phyloP scores from a whole-genome alignment of 2,797 vertebrate genomes.

The Acipenser transmontanus region DNA sequence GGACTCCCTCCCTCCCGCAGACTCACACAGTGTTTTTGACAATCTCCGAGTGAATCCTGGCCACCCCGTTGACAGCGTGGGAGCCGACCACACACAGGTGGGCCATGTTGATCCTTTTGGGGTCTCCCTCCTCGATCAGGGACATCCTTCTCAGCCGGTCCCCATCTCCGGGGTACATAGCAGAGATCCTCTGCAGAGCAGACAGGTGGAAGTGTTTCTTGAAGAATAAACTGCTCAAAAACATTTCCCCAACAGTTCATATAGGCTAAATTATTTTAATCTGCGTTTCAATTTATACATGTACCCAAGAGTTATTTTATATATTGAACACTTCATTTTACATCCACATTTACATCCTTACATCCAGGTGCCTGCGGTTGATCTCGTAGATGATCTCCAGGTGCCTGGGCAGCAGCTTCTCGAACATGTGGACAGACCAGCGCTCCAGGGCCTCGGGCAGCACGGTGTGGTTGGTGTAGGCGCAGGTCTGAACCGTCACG shows the following conservation, averaged over 20 bases:
- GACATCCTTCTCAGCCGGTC: conserved; percentile 72
- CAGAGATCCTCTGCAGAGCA: conserved; percentile 49
- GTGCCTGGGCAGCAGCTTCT: conserved; percentile 84
- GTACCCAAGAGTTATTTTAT: too few relatives aligned
- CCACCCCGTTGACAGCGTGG: conserved; percentile 70
- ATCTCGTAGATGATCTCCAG: conserved; percentile 89
- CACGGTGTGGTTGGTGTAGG: conserved; percentile 96
- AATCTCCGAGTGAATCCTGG: conserved; percentile 72
- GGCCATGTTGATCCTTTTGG: conserved; percentile 79
- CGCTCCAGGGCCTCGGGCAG: conserved; percentile 92
- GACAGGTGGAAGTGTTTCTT: too few relatives aligned
- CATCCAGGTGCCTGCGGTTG: conserved; percentile 88
- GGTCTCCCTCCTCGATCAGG: conserved; percentile 71
- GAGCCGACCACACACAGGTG: conserved; percentile 77
- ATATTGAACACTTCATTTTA: too few relatives aligned
- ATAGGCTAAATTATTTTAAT: too few relatives aligned
- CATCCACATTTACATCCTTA: conserved; percentile 35
- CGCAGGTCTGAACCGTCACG: conserved; percentile 80
- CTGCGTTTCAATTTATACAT: too few relatives aligned
- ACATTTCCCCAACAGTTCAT: too few relatives aligned
- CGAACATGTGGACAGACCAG: conserved; percentile 89
- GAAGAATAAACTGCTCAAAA: too few relatives aligned
- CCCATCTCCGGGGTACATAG: conserved; percentile 63
- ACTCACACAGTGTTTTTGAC: conserved; percentile 75
- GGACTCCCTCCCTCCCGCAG: too few relatives aligned